phyloP scores from a whole-genome alignment of 2,113 vertebrate genomes.

The Anhinga anhinga region DNA sequence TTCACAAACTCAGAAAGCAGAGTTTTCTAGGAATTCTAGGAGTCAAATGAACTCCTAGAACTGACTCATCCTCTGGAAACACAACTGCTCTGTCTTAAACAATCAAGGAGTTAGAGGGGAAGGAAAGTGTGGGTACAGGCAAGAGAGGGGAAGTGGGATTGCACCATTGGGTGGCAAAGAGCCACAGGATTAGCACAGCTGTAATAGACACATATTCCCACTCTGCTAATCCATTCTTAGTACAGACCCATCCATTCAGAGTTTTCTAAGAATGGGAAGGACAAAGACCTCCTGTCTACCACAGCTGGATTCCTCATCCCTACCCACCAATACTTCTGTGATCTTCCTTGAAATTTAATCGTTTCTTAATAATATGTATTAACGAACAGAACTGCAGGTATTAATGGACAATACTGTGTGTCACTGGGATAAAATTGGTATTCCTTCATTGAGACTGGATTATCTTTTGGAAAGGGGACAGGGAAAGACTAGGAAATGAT shows the following conservation, averaged over 20 bases:
- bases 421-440: not conserved
- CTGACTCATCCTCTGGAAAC: not conserved
- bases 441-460: not conserved
- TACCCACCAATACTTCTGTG: not conserved
- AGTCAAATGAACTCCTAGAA: not conserved
- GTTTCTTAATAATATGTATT: accelerated
- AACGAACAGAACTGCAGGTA: not conserved
- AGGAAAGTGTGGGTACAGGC: not conserved
- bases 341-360: not conserved
- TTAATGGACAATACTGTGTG: not conserved
- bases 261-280: not conserved
- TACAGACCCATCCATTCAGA: not conserved
- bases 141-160: not conserved
- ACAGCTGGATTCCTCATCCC: not conserved
- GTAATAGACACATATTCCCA: not conserved
- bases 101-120: not conserved
- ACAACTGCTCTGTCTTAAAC: not conserved
- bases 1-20: not conserved
- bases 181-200: not conserved
- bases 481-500: not conserved
- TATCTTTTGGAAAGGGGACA: not conserved
- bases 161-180: not conserved
- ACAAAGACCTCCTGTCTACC: not conserved
- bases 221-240: not conserved
- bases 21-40: not conserved